Conservation (phyloP, 2,888 invertebrate genomes). For the Dichetophora obliterata region DNA sequence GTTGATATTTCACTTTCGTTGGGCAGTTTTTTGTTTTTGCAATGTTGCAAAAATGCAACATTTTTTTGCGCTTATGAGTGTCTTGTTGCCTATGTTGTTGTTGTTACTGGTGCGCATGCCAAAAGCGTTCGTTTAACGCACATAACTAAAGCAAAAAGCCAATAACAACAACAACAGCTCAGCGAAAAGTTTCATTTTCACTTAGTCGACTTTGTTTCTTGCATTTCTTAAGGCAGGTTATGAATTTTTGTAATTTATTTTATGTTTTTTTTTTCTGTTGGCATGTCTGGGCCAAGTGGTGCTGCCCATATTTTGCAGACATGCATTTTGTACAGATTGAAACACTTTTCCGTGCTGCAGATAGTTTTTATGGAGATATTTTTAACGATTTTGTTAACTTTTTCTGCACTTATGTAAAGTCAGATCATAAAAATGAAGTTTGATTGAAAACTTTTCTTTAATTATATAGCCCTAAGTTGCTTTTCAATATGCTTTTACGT, state of each 20-base stretch:
- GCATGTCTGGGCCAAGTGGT: neutral
- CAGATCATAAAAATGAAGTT: too few relatives aligned
- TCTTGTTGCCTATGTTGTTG: slow-evolving; percentile 25
- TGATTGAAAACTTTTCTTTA: too few relatives aligned
- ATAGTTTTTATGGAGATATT: too few relatives aligned
- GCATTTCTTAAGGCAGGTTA: slow-evolving; percentile 4
- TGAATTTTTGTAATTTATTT: neutral
- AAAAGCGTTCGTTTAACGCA: slow-evolving; percentile 42
- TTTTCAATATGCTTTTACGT: too few relatives aligned
- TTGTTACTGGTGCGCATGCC: slow-evolving; percentile 38
- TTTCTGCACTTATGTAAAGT: too few relatives aligned
- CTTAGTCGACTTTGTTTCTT: slow-evolving; percentile 50
- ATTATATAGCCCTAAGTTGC: too few relatives aligned
- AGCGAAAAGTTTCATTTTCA: slow-evolving; percentile 58
- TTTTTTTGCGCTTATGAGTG: neutral
- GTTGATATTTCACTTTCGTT: slow-evolving; percentile 14
- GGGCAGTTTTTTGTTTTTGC: neutral
- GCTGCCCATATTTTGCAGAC: neutral
- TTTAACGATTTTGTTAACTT: too few relatives aligned
- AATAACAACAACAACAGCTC: neutral
- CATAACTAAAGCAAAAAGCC: slow-evolving; percentile 25
- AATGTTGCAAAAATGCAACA: neutral
- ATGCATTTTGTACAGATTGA: neutral
- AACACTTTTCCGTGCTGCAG: too few relatives aligned
- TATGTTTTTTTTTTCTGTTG: neutral